Percentiles rank a stretch among this genome's conserved stretches.
phyloP scores from a whole-genome alignment of 1,140 invertebrate genomes.

The Elysia chlorotica region DNA sequence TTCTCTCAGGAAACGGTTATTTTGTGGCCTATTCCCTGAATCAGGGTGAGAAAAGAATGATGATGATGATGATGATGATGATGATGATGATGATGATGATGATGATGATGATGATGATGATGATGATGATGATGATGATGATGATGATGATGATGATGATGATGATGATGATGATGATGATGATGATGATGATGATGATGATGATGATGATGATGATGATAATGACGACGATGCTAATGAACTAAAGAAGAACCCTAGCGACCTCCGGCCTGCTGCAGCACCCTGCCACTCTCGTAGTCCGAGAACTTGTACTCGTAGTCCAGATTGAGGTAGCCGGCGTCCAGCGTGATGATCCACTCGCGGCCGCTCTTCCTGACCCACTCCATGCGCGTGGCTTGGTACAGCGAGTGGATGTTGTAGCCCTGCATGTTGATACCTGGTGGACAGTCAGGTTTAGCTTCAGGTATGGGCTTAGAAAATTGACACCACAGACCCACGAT shows the following conservation, averaged over 20 bases:
- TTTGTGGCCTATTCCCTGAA: too few relatives aligned
- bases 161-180: conserved; percentile 14
- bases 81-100: conserved; percentile 2
- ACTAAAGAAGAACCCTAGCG: too few relatives aligned
- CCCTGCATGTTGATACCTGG: conserved; percentile 12
- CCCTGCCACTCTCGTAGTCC: neutral
- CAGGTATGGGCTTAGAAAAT: too few relatives aligned
- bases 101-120: conserved; percentile 5
- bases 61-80: neutral
- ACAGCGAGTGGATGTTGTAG: conserved; percentile 10
- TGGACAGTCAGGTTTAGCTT: too few relatives aligned
- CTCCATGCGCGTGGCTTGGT: conserved; percentile 3
- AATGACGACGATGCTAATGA: conserved; percentile 3
- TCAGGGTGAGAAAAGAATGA: too few relatives aligned
- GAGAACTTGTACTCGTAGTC: conserved; percentile 3
- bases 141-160: conserved; percentile 14
- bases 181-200: conserved; percentile 6
- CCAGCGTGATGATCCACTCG: conserved; percentile 16
- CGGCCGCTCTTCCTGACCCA: neutral
- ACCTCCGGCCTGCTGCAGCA: neutral
- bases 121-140: conserved; percentile 14
- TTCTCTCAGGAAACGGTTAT: too few relatives aligned
- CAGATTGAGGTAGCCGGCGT: conserved; percentile 6
- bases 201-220: conserved; percentile 8
- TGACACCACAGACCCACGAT: too few relatives aligned